Conservation (phyloP, 2,113 vertebrate species). For the Neotoma lepida region DNA sequence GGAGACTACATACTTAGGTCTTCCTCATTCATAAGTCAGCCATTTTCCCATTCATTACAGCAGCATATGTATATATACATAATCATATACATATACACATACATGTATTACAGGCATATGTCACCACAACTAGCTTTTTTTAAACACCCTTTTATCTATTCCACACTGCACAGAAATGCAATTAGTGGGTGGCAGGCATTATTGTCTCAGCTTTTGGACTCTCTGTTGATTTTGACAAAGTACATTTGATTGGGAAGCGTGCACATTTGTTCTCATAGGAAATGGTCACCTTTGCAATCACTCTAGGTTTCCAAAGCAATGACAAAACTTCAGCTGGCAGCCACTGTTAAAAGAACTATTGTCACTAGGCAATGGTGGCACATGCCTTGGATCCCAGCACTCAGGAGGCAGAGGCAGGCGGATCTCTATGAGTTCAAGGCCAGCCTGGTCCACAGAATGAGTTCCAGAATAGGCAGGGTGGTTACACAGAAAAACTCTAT, state of each 20-base stretch:
- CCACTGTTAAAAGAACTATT: background rate
- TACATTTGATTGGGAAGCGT: background rate
- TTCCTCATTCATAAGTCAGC: background rate
- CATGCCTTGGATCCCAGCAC: too few relatives aligned
- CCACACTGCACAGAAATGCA: background rate
- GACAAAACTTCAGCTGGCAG: background rate
- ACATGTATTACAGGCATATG: background rate
- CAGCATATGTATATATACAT: background rate
- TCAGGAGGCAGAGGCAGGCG: too few relatives aligned
- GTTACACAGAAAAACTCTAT: too few relatives aligned
- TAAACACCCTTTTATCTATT: background rate
- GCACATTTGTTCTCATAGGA: background rate
- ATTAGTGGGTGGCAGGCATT: background rate
- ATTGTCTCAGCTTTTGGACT: background rate
- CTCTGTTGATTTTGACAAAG: background rate
- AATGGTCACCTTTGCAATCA: background rate
- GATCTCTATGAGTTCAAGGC: too few relatives aligned
- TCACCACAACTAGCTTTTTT: background rate
- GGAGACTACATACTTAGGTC: background rate
- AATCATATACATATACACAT: background rate
- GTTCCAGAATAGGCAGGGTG: too few relatives aligned
- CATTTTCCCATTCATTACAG: background rate
- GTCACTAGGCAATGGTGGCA: too few relatives aligned
- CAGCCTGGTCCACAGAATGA: too few relatives aligned
- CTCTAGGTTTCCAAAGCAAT: background rate